Evolutionary conservation across 2,797 vertebrate genomes (phyloP).

Genomic region (Falco novaeseelandiae): DNA sequence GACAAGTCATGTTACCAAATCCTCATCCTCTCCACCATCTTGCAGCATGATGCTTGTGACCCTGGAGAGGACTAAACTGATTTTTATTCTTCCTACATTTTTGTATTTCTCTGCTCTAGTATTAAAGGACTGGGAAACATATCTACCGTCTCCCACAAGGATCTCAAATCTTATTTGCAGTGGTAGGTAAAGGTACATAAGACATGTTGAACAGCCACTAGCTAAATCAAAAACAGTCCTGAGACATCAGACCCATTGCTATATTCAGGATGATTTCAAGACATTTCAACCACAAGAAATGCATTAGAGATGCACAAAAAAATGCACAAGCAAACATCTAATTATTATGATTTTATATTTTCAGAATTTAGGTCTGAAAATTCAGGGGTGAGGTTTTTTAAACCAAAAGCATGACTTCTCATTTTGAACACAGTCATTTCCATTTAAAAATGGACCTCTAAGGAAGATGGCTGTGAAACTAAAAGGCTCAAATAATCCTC

Average conservation of each 20-base stretch:
- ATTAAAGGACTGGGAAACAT: background rate
- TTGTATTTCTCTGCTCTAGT: background rate
- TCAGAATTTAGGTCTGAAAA: background rate
- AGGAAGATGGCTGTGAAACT: background rate
- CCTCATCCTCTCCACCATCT: background rate
- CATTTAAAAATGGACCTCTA: background rate
- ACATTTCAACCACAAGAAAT: background rate
- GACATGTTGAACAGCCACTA: background rate
- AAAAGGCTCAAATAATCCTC: background rate
- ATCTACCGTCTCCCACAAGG: background rate
- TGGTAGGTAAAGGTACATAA: background rate
- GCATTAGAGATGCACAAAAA: background rate
- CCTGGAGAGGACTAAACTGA: background rate
- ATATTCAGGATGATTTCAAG: background rate
- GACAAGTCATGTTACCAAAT: background rate
- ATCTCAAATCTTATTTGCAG: background rate
- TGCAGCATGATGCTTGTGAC: background rate
- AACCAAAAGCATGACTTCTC: background rate
- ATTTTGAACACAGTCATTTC: background rate
- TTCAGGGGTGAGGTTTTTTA: fast-evolving
- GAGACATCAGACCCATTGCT: background rate
- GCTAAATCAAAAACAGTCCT: background rate
- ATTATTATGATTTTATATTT: background rate
- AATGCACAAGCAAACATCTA: background rate
- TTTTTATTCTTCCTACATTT: background rate